A percentile compares a stretch with the other conserved stretches of the same genome.
Conservation (phyloP, 2,797 vertebrate species). For the Xenops minutus region DNA sequence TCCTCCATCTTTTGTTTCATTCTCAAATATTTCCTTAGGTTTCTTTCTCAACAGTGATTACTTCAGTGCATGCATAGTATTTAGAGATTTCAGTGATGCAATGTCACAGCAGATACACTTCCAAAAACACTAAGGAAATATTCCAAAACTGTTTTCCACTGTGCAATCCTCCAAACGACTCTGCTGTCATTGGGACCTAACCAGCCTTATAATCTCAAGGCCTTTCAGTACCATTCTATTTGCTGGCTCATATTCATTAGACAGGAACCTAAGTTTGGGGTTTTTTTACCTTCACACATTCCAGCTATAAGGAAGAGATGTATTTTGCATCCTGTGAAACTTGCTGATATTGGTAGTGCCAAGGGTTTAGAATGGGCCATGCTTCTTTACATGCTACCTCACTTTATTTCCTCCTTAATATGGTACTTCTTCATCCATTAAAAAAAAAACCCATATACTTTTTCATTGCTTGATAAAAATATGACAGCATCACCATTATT, state of each 20-base stretch:
- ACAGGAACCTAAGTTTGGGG: neutral
- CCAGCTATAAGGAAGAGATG: neutral
- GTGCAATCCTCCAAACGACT: rapidly evolving
- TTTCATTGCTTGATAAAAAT: neutral
- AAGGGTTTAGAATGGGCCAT: neutral
- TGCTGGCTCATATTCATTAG: neutral
- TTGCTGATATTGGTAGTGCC: neutral
- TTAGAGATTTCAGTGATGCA: neutral
- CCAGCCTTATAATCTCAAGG: neutral
- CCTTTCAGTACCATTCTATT: neutral
- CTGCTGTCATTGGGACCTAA: neutral
- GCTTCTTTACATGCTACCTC: neutral
- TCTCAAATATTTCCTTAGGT: neutral
- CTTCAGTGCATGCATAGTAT: neutral
- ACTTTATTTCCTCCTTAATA: neutral
- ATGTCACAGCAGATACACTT: neutral
- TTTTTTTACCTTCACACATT: neutral
- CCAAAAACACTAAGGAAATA: neutral
- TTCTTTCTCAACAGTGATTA: neutral
- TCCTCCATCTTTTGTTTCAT: neutral
- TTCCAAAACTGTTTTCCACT: neutral
- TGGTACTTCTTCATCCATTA: neutral
- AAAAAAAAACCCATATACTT: neutral
- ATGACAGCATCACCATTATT: neutral
- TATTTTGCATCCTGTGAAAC: neutral